Conservation (phyloP, 2,888 invertebrate species). For the Cancer borealis region DNA sequence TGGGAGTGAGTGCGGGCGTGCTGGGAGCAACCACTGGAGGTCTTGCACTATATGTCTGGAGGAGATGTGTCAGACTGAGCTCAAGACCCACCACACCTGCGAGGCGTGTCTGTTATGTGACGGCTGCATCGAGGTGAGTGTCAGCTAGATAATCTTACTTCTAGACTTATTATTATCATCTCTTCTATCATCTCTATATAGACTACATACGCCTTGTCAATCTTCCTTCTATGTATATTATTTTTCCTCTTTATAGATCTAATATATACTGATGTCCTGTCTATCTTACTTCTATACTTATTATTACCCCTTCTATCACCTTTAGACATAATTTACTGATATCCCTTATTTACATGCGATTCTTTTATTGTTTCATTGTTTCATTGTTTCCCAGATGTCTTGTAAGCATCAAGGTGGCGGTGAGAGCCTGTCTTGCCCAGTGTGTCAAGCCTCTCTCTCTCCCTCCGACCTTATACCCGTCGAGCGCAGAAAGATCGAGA, state of each 20-base stretch:
- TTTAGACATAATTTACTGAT: background rate
- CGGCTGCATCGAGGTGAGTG: conserved; percentile 82
- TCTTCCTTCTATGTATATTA: background rate
- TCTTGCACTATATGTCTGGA: conserved; percentile 84
- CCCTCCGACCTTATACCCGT: conserved; percentile 78
- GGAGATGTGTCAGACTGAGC: conserved; percentile 82
- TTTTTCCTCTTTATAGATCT: background rate
- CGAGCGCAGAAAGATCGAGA: conserved; percentile 71
- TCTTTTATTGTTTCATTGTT: background rate
- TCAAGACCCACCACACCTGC: conserved; percentile 83
- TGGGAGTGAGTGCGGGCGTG: conserved; percentile 39
- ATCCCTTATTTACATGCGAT: background rate
- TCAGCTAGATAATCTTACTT: no score
- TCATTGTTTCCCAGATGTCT: conserved; percentile 70
- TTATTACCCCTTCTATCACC: background rate
- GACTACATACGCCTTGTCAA: background rate
- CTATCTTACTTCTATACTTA: background rate
- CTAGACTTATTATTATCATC: background rate
- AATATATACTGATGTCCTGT: no score
- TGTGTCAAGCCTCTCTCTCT: conserved; percentile 81
- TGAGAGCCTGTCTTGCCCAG: conserved; percentile 80
- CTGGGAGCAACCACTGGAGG: conserved; percentile 79
- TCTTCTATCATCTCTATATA: background rate
- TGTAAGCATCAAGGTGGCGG: conserved; percentile 76
- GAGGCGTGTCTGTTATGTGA: conserved; percentile 83